phyloP scores from a whole-genome alignment of 2,797 vertebrate genomes.

The Euthynnus affinis region DNA sequence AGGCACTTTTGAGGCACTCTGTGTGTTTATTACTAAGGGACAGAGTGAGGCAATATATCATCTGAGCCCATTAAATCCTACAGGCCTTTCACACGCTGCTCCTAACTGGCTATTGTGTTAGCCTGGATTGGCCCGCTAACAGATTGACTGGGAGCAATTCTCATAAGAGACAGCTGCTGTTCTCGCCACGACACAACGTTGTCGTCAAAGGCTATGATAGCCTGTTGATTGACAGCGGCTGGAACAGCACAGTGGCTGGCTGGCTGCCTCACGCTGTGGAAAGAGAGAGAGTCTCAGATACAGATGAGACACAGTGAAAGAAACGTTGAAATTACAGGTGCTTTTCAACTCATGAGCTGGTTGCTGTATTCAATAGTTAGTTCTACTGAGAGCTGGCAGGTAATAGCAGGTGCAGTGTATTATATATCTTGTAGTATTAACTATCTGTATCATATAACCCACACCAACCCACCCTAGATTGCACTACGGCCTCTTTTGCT shows the following conservation, averaged over 20 bases:
- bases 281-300: constrained; percentile 38
- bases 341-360: constrained; percentile 43
- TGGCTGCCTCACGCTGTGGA: constrained; percentile 65
- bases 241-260: constrained; percentile 69
- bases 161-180: constrained; percentile 87
- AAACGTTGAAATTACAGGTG: constrained; percentile 39
- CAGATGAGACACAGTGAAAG: constrained; percentile 27
- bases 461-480: constrained; percentile 40
- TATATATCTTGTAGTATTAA: constrained; percentile 70
- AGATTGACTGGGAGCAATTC: constrained; percentile 84
- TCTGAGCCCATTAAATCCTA: constrained; percentile 77
- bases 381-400: constrained; percentile 50
- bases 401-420: constrained; percentile 71
- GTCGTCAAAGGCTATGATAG: constrained; percentile 85
- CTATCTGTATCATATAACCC: constrained; percentile 73
- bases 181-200: constrained; percentile 77
- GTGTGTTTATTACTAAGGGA: constrained; percentile 66
- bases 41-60: constrained; percentile 63
- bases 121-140: constrained; percentile 81
- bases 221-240: constrained; percentile 83
- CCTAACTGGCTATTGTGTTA: constrained; percentile 80
- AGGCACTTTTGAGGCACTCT: constrained; percentile 29
- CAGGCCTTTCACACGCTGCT: constrained; percentile 68
- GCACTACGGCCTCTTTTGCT: constrained; percentile 63
- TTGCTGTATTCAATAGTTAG: constrained; percentile 45